phyloP scores from a whole-genome alignment of 1,140 invertebrate species.

The Popillia japonica region DNA sequence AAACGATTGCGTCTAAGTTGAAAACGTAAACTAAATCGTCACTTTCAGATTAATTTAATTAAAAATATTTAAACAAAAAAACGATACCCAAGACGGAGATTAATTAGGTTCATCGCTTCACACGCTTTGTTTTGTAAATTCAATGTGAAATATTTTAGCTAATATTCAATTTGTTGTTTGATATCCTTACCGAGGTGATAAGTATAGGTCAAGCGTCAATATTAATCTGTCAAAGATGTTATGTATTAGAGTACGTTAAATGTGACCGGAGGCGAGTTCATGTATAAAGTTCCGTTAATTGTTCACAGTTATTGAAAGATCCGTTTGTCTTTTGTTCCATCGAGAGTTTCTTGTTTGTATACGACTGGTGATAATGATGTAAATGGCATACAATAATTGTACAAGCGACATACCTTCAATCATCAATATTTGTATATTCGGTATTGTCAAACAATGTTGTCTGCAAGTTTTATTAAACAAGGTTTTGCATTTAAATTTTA shows the following conservation, averaged over 20 bases:
- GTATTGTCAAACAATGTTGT: too few relatives aligned
- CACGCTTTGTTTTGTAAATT: background rate
- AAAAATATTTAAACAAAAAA: constrained; percentile 28
- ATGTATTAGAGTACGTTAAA: background rate
- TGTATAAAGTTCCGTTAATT: constrained; percentile 7
- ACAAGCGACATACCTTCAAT: background rate
- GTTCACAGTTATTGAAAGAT: constrained; percentile 19
- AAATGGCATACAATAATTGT: background rate
- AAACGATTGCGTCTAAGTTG: background rate
- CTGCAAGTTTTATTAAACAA: too few relatives aligned
- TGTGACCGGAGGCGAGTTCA: background rate
- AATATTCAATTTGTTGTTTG: constrained; percentile 24
- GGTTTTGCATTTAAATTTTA: too few relatives aligned
- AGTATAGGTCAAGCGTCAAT: background rate
- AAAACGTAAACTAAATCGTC: background rate
- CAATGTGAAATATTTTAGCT: constrained; percentile 3
- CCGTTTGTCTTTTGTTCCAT: background rate
- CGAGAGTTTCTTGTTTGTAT: background rate
- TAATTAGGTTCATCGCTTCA: constrained; percentile 12
- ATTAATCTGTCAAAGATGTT: background rate
- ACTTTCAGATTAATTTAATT: background rate
- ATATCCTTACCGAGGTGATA: background rate
- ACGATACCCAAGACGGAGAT: background rate
- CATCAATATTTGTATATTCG: too few relatives aligned
- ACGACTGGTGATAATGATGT: constrained; percentile 8